Conservation (phyloP, 2,888 invertebrate genomes). For the Nemotelus nigrinus region DNA sequence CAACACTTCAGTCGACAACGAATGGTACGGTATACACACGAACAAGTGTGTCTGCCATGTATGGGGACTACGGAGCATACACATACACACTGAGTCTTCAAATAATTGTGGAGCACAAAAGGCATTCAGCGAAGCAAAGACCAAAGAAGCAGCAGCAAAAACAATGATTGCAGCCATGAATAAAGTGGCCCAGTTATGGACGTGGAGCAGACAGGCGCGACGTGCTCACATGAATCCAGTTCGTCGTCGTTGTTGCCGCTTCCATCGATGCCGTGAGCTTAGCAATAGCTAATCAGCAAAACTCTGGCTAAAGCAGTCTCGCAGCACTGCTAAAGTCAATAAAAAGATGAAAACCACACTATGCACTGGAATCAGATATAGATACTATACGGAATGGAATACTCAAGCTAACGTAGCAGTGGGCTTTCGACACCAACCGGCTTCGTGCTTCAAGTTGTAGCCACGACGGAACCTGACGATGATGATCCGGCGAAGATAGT, state of each 20-base stretch:
- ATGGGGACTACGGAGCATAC: neutral
- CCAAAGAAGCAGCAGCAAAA: conserved; percentile 20
- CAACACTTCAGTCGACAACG: conserved; percentile 1
- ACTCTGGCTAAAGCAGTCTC: too few relatives aligned
- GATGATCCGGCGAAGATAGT: neutral
- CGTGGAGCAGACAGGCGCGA: neutral
- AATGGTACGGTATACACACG: neutral
- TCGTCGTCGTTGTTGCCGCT: too few relatives aligned
- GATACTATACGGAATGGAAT: neutral
- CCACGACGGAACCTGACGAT: too few relatives aligned
- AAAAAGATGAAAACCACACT: too few relatives aligned
- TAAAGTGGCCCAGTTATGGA: conserved; percentile 1
- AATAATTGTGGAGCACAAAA: conserved; percentile 6
- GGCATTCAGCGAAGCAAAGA: conserved; percentile 19
- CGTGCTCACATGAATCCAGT: too few relatives aligned
- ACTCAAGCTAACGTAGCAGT: neutral
- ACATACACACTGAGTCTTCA: too few relatives aligned
- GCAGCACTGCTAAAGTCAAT: too few relatives aligned
- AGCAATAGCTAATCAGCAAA: too few relatives aligned
- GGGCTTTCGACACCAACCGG: neutral
- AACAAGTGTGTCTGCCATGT: neutral
- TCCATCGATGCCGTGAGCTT: too few relatives aligned
- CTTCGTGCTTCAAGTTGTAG: neutral
- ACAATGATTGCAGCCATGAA: conserved; percentile 20
- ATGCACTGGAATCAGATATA: too few relatives aligned